phyloP scores from a whole-genome alignment of 2,113 vertebrate species.

The Sylvilagus bachmani region DNA sequence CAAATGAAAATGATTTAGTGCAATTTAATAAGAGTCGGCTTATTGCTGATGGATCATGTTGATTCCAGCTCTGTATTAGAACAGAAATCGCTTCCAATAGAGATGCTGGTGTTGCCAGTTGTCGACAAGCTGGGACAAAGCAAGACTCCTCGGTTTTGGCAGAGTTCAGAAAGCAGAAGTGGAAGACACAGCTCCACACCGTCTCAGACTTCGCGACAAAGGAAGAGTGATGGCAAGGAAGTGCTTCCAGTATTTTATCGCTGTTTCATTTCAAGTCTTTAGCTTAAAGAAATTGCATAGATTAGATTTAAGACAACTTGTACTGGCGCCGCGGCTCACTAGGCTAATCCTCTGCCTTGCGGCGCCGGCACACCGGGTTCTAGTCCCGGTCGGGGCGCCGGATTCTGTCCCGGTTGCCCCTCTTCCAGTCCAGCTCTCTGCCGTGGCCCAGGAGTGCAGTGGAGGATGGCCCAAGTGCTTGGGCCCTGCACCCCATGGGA shows the following conservation, averaged over 20 bases:
- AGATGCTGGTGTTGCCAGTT: conserved; percentile 56
- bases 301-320: background rate
- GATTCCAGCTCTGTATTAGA: conserved; percentile 83
- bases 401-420: too few species aligned
- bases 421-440: too few species aligned
- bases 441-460: too few species aligned
- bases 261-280: background rate
- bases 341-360: too few species aligned
- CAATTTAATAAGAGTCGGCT: conserved; percentile 85
- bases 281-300: conserved; percentile 2
- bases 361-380: too few species aligned
- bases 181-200: background rate
- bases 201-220: conserved; percentile 13
- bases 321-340: too few species aligned
- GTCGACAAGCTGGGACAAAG: conserved; percentile 32
- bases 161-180: background rate
- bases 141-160: conserved; percentile 23
- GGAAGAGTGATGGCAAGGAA: background rate
- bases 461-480: too few species aligned
- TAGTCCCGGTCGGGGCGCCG: too few species aligned
- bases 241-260: background rate
- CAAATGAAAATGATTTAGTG: conserved; percentile 90
- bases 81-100: conserved; percentile 83
- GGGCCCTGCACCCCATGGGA: too few species aligned
- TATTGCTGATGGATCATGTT: conserved; percentile 87